Conservation (phyloP, 1,140 invertebrate genomes). For the Leptoteleia sp. region DNA sequence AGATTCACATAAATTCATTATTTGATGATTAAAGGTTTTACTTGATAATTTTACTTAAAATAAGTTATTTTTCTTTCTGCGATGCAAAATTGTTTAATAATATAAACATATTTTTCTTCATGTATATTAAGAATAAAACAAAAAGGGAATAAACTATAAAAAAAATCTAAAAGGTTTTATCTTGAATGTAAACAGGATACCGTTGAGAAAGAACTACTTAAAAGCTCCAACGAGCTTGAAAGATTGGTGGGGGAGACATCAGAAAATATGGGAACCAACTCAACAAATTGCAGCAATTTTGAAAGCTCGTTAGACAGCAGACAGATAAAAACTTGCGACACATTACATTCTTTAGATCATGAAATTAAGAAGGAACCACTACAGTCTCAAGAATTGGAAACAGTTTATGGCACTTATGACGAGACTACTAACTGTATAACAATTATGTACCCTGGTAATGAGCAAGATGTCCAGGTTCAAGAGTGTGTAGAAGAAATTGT, state of each 20-base stretch:
- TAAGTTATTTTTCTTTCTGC: too few species aligned
- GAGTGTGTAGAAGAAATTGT: conserved; percentile 75
- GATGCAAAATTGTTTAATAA: too few species aligned
- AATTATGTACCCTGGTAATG: conserved; percentile 85
- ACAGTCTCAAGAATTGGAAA: conserved; percentile 70
- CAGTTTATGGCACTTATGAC: conserved; percentile 86
- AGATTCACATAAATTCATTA: too few species aligned
- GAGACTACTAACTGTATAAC: conserved; percentile 87
- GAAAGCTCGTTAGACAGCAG: conserved; percentile 45
- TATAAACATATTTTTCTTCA: conserved; percentile 59
- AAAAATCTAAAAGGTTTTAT: conserved; percentile 54
- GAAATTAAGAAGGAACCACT: conserved; percentile 73
- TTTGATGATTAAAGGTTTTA: too few species aligned
- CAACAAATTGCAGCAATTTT: conserved; percentile 70
- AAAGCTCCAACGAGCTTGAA: conserved; percentile 72
- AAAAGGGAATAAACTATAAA: conserved; percentile 44
- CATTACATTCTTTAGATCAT: background rate
- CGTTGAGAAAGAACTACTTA: conserved; percentile 58
- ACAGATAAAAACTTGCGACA: background rate
- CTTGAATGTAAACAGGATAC: conserved; percentile 58
- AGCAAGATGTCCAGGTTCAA: conserved; percentile 75
- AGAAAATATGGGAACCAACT: conserved; percentile 89
- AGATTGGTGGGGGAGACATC: conserved; percentile 90
- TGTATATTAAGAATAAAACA: conserved; percentile 12
- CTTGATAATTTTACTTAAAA: too few species aligned